These are phyloP conservation scores for Girardia tigrina DNA, from an alignment of 2,888 invertebrate species.

Conservation along the genomic window DNA sequence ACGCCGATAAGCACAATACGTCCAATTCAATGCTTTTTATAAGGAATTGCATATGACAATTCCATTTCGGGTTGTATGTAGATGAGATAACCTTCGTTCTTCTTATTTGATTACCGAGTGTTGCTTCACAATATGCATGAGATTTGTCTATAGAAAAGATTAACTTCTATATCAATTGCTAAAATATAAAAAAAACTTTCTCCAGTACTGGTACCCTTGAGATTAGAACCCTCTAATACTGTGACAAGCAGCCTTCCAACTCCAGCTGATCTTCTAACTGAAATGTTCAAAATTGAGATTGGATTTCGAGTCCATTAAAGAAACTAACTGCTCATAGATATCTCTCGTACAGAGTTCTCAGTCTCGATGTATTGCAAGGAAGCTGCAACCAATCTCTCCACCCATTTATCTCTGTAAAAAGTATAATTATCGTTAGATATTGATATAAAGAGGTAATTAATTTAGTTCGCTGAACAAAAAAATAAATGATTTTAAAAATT, in stretches of 20 bases:
- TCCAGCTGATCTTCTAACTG: conserved; percentile 49
- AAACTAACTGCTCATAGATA: conserved; percentile 38
- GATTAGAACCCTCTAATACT: conserved; percentile 50
- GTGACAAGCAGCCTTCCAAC: conserved; percentile 56
- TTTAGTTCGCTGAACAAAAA: too few relatives aligned
- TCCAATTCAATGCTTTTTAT: conserved; percentile 60
- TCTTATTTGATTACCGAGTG: conserved; percentile 61
- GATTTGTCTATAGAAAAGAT: conserved; percentile 52
- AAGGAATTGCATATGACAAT: conserved; percentile 64
- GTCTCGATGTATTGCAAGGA: conserved; percentile 55
- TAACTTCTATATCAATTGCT: neutral
- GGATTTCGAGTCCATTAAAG: neutral
- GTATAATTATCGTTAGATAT: too few relatives aligned
- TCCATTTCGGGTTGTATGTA: conserved; percentile 60
- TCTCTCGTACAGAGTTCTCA: conserved; percentile 51
- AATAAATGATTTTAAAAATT: neutral
- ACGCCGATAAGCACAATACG: conserved; percentile 60
- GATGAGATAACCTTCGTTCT: conserved; percentile 57
- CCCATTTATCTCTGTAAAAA: conserved; percentile 52
- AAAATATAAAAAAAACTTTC: neutral
- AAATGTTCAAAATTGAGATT: neutral
- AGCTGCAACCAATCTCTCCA: conserved; percentile 57
- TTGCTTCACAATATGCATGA: conserved; percentile 63
- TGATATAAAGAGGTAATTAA: too few relatives aligned
- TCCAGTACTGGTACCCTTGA: conserved; percentile 41